Conservation (phyloP, 2,113 vertebrate species). For the Tor tambroides region DNA sequence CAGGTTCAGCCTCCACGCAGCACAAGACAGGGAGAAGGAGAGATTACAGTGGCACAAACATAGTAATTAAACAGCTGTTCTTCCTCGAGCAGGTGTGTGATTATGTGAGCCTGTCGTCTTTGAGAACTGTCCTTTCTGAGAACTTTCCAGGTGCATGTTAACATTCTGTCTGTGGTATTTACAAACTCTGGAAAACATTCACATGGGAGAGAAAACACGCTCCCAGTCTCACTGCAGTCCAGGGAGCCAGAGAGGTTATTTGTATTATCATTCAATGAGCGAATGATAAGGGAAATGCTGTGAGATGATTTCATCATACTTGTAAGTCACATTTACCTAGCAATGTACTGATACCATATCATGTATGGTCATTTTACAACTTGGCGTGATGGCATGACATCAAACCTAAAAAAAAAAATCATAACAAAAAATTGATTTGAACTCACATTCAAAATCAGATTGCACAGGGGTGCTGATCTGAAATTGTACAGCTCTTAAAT, state of each 20-base stretch:
- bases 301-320: not conserved
- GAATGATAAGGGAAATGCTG: not conserved
- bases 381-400: not conserved
- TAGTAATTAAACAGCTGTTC: constrained; percentile 49
- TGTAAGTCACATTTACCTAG: not conserved
- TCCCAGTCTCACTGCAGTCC: not conserved
- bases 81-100: constrained; percentile 43
- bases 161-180: constrained; percentile 40
- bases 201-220: constrained; percentile 1
- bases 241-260: not conserved
- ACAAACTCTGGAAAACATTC: constrained; percentile 46
- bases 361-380: not conserved
- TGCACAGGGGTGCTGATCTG: too few relatives aligned
- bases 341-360: not conserved
- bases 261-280: not conserved
- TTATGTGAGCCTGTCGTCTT: constrained; percentile 26
- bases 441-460: too few relatives aligned
- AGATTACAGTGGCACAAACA: constrained; percentile 37
- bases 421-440: too few relatives aligned
- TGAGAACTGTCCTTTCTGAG: constrained; percentile 25
- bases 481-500: not conserved
- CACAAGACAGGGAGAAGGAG: constrained; percentile 6
- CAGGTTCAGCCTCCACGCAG: constrained; percentile 15
- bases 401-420: not conserved
- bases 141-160: constrained; percentile 50